A percentile compares a stretch with the other conserved stretches of the same genome.
Evolutionary conservation across 2,888 invertebrate species (phyloP).

Genomic region (Meandrusa payeni): DNA sequence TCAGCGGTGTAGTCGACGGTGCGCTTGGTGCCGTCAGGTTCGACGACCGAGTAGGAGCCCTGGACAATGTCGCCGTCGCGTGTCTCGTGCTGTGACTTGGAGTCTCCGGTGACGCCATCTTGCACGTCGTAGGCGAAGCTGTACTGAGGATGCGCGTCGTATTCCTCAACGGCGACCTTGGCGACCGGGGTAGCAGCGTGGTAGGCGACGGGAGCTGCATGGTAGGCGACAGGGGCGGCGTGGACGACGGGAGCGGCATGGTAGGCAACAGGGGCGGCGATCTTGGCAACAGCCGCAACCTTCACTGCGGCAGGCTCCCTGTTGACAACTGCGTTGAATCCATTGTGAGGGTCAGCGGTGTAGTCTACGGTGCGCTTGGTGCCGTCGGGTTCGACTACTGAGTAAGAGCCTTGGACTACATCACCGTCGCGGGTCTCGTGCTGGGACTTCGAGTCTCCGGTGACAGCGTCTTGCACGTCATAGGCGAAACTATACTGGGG

Average conservation of each 20-base stretch:
- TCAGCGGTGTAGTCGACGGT: constrained; percentile 62
- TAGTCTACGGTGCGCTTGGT: constrained; percentile 58
- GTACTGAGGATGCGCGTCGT: constrained; percentile 83
- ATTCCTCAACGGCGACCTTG: constrained; percentile 69
- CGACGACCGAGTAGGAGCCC: constrained; percentile 55
- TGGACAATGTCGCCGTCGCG: constrained; percentile 60
- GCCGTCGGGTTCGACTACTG: constrained; percentile 57
- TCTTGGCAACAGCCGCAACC: constrained; percentile 33
- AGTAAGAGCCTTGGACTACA: constrained; percentile 58
- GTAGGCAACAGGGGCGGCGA: constrained; percentile 49
- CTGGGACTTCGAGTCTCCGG: constrained; percentile 56
- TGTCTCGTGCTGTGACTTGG: constrained; percentile 53
- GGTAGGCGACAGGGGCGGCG: constrained; percentile 42
- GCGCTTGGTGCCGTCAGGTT: constrained; percentile 58
- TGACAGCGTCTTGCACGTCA: constrained; percentile 81
- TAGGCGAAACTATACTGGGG: constrained; percentile 85
- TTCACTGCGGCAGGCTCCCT: constrained; percentile 49
- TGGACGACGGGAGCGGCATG: constrained; percentile 41
- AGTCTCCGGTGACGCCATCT: constrained; percentile 75
- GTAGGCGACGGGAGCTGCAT: constrained; percentile 51
- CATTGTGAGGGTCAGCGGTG: constrained; percentile 55
- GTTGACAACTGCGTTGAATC: constrained; percentile 58
- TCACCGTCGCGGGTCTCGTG: constrained; percentile 55
- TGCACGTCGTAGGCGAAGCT: constrained; percentile 85
- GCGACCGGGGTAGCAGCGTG: constrained; percentile 51